Conservation (phyloP, 2,888 invertebrate genomes). For the Dexiosoma caninum region DNA sequence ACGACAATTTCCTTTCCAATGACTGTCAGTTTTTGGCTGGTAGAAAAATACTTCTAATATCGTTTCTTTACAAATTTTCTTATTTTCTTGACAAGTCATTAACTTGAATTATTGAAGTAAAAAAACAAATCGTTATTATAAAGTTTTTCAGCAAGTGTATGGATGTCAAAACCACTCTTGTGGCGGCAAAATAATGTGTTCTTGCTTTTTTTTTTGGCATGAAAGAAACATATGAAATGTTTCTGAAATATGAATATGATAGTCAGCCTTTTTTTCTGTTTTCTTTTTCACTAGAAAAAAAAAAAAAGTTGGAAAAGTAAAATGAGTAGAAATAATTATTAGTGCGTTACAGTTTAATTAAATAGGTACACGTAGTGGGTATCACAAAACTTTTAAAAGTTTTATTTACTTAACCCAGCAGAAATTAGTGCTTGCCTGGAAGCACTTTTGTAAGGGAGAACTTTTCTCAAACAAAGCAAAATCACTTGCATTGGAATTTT, state of each 20-base stretch:
- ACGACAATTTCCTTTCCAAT: no score
- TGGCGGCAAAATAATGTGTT: background rate
- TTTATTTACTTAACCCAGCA: no score
- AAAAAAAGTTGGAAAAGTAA: background rate
- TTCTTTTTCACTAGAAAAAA: no score
- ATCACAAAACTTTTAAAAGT: background rate
- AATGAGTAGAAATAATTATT: no score
- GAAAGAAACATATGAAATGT: background rate
- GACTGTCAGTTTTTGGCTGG: background rate
- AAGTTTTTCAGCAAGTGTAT: background rate
- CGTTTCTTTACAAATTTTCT: background rate
- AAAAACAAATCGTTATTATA: background rate
- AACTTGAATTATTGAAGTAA: background rate
- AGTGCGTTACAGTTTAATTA: no score
- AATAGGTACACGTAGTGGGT: no score
- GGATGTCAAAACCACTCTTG: background rate
- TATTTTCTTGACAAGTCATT: conserved; percentile 19
- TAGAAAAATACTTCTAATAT: no score
- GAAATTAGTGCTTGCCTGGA: no score
- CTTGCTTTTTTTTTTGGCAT: background rate
- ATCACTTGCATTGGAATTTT: no score
- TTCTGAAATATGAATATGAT: background rate
- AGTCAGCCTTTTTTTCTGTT: background rate
- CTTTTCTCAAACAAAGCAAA: no score
- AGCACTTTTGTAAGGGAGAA: no score